Conservation (phyloP, 2,797 vertebrate species). For the Hydrolagus colliei region DNA sequence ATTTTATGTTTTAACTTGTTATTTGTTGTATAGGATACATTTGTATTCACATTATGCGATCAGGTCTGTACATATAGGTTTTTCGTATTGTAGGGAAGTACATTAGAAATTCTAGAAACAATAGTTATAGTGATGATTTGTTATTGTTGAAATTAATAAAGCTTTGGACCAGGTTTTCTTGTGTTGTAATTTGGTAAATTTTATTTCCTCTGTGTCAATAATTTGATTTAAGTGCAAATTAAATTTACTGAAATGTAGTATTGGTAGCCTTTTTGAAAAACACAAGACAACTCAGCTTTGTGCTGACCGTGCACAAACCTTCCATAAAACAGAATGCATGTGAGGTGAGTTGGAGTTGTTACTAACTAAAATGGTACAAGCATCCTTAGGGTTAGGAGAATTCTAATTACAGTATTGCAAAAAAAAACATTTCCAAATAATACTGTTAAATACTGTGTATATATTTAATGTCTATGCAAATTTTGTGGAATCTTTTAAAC, state of each 20-base stretch:
- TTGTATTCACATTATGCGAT: background rate
- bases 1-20: background rate
- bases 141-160: background rate
- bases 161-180: background rate
- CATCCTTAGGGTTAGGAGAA: no score
- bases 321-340: background rate
- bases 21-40: background rate
- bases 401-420: no score
- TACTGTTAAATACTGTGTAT: no score
- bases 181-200: background rate
- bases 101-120: background rate
- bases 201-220: background rate
- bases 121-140: no score
- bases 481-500: no score
- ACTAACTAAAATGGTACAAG: no score
- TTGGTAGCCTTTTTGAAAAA: background rate
- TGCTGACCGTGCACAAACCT: background rate
- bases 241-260: background rate
- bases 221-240: background rate
- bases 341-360: no score
- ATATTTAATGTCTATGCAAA: no score
- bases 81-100: background rate
- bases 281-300: background rate
- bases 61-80: background rate
- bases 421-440: no score